Evolutionary conservation across 2,797 vertebrate species (phyloP).

Genomic region (Mycteria americana): DNA sequence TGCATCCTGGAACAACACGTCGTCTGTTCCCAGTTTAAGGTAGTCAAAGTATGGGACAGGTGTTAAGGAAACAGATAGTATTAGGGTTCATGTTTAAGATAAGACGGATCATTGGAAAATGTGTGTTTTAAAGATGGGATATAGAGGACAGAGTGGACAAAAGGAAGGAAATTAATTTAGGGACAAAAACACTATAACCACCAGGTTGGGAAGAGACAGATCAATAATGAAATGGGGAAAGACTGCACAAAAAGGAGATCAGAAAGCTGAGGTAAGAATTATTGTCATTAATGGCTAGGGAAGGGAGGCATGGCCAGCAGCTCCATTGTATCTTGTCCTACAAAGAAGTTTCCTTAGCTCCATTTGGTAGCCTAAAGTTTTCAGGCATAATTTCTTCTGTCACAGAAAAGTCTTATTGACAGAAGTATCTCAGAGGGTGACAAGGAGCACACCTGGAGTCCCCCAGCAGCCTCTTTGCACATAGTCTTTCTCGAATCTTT

Average conservation of each 20-base stretch:
- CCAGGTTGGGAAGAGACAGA: not conserved
- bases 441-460: not conserved
- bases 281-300: not conserved
- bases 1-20: not conserved
- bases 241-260: not conserved
- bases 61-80: not conserved
- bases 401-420: not conserved
- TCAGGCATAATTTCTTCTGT: not conserved
- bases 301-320: not conserved
- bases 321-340: not conserved
- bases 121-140: not conserved
- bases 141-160: not conserved
- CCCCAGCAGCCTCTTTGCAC: not conserved
- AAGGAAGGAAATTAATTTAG: not conserved
- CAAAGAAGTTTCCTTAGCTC: not conserved
- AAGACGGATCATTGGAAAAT: not conserved
- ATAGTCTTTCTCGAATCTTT: not conserved
- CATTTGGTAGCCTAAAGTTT: not conserved
- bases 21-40: not conserved
- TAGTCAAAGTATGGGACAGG: not conserved
- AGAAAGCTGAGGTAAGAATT: not conserved
- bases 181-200: not conserved
- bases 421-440: not conserved
- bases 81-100: not conserved
- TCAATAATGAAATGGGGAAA: not conserved